phyloP scores from a whole-genome alignment of 2,113 vertebrate species.

The Platichthys flesus region DNA sequence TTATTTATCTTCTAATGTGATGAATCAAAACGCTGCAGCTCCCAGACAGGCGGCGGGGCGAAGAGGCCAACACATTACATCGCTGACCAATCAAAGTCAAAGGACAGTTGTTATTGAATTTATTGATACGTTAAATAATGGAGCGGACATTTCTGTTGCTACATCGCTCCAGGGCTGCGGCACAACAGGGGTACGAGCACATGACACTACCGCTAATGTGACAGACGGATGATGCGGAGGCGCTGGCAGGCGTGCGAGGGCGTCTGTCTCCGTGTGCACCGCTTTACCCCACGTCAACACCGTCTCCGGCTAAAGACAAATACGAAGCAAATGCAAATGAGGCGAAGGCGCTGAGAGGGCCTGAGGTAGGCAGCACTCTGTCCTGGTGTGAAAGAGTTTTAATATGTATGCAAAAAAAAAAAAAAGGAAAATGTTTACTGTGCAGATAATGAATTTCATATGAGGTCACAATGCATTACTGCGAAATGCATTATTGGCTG shows the following conservation, averaged over 20 bases:
- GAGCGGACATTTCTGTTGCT: conserved; percentile 48
- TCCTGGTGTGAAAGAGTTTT: conserved; percentile 56
- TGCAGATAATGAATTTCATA: conserved; percentile 73
- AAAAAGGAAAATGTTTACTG: conserved; percentile 61
- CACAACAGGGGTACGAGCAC: conserved; percentile 23
- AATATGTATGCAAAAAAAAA: conserved; percentile 79
- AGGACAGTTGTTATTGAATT: conserved; percentile 57
- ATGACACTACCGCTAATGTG: conserved; percentile 68
- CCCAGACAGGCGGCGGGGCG: conserved; percentile 17
- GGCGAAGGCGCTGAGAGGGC: conserved; percentile 56
- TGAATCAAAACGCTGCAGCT: neutral
- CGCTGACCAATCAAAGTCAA: conserved; percentile 48
- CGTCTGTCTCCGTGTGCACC: conserved; percentile 50
- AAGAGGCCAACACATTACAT: conserved; percentile 48
- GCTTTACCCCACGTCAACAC: conserved; percentile 59
- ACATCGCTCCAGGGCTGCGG: conserved; percentile 35
- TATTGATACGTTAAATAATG: conserved; percentile 60
- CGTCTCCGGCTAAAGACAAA: conserved; percentile 64
- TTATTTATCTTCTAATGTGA: conserved; percentile 64
- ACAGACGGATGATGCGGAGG: conserved; percentile 67
- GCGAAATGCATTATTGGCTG: conserved; percentile 64
- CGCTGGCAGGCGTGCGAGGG: conserved; percentile 54
- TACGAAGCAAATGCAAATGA: conserved; percentile 76
- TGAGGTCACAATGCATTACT: conserved; percentile 59
- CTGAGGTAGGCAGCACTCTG: conserved; percentile 50